Conservation (phyloP, 2,797 vertebrate species). For the Staurois parvus region DNA sequence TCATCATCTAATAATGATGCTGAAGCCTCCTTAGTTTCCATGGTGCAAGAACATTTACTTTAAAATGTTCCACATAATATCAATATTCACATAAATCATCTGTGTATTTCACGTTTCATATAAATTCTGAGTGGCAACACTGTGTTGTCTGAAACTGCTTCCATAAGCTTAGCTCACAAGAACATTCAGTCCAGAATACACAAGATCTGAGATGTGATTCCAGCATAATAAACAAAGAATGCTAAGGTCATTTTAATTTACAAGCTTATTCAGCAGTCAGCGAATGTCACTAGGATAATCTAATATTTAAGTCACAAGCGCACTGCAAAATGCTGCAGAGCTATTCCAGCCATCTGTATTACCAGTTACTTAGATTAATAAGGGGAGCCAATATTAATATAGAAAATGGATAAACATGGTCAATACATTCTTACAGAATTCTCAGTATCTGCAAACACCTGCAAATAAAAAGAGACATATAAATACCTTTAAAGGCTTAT, state of each 20-base stretch:
- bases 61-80: too few species aligned
- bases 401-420: constrained; percentile 15
- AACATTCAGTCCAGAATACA: background rate
- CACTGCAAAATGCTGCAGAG: constrained; percentile 4
- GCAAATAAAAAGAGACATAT: too few species aligned
- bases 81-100: background rate
- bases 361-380: constrained; percentile 10
- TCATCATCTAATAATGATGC: too few species aligned
- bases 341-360: constrained; percentile 4
- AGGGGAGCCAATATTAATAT: constrained; percentile 7
- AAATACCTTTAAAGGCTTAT: too few species aligned
- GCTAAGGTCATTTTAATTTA: constrained; percentile 33
- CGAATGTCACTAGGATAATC: constrained; percentile 19
- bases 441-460: background rate
- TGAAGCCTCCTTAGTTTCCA: too few species aligned
- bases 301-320: constrained; percentile 19
- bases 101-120: background rate
- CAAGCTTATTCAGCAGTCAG: constrained; percentile 39
- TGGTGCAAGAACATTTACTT: too few species aligned
- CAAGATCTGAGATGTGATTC: background rate
- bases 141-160: background rate
- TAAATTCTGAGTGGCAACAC: background rate
- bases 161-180: background rate
- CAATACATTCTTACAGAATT: background rate
- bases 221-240: constrained; percentile 17